phyloP scores from a whole-genome alignment of 2,113 vertebrate species.

The Capreolus pygargus region DNA sequence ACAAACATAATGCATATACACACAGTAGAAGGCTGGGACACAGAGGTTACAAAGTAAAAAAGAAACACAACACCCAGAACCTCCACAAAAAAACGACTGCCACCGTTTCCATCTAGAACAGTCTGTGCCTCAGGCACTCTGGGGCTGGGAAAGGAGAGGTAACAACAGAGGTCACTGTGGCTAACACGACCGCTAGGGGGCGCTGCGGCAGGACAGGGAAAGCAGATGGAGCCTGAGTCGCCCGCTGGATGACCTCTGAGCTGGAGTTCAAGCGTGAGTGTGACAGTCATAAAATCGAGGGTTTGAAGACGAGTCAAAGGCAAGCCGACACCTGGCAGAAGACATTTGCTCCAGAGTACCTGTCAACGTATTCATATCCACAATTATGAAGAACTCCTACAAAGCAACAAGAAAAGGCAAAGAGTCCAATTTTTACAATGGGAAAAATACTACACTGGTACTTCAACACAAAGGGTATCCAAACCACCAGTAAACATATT shows the following conservation, averaged over 20 bases:
- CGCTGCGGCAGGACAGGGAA: not conserved
- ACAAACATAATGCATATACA: not conserved
- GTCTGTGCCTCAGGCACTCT: not conserved
- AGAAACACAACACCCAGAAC: not conserved
- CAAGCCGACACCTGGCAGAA: not conserved
- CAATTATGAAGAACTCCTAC: not conserved
- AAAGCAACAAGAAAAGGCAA: not conserved
- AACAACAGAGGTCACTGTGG: not conserved
- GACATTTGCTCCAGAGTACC: not conserved
- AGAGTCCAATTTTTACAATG: not conserved
- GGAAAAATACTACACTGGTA: not conserved
- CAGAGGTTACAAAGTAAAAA: not conserved
- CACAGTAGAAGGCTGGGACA: not conserved
- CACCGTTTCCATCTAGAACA: not conserved
- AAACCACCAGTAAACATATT: not conserved
- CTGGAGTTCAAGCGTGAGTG: not conserved
- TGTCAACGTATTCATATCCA: not conserved
- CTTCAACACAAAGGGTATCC: not conserved
- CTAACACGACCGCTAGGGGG: not conserved
- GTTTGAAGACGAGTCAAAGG: not conserved
- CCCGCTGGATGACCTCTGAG: not conserved
- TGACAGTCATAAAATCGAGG: not conserved
- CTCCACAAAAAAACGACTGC: not conserved
- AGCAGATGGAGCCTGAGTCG: not conserved
- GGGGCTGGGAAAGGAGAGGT: not conserved